Evolutionary conservation across 2,888 invertebrate genomes (phyloP).

Genomic region (Pollenia griseotomentosa): DNA sequence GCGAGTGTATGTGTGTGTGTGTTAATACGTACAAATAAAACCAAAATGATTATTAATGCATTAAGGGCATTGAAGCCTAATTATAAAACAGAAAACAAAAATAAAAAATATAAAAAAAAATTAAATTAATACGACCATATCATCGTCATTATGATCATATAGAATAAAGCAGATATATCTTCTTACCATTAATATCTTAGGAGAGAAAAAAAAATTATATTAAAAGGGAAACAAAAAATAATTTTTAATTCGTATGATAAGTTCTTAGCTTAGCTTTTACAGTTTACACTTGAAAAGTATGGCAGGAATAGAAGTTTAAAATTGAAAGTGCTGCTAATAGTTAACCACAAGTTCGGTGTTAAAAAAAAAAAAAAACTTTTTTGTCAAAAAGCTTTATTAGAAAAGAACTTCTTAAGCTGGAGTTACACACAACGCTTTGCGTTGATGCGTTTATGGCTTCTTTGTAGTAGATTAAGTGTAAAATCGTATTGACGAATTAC

Average conservation of each 20-base stretch:
- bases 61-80: conserved; percentile 72
- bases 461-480: too few relatives aligned
- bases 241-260: conserved; percentile 29
- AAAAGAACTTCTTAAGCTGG: too few relatives aligned
- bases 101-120: not conserved
- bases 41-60: conserved; percentile 71
- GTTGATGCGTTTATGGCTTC: too few relatives aligned
- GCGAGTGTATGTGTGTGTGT: not conserved
- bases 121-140: conserved; percentile 16
- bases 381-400: too few relatives aligned
- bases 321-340: too few relatives aligned
- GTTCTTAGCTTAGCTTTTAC: conserved; percentile 1
- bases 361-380: too few relatives aligned
- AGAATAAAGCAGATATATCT: conserved; percentile 35
- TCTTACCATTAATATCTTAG: conserved; percentile 40
- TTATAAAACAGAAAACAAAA: conserved; percentile 58
- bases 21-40: conserved; percentile 36
- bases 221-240: conserved; percentile 40
- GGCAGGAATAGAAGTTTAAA: too few relatives aligned
- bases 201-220: not conserved
- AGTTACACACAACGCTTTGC: too few relatives aligned
- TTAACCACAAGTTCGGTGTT: too few relatives aligned
- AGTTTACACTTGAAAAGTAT: not conserved
- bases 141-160: conserved; percentile 39
- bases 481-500: too few relatives aligned